A percentile compares a stretch with the other conserved stretches of the same genome.
Conservation (phyloP, 2,888 invertebrate species). For the Steromphala cineraria region DNA sequence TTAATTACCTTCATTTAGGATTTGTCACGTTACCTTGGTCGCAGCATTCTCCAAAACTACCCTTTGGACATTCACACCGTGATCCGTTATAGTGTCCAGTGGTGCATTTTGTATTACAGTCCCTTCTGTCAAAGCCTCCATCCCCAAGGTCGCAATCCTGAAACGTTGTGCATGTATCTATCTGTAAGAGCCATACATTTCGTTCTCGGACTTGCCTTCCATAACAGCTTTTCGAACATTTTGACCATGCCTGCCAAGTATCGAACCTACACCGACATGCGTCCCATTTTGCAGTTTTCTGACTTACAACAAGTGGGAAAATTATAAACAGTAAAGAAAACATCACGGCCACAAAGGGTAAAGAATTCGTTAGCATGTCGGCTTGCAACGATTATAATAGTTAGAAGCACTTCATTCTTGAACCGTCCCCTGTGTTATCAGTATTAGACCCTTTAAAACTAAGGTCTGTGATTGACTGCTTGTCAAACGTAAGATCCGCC, state of each 20-base stretch:
- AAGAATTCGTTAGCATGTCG: too few relatives aligned
- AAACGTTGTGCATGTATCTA: constrained; percentile 29
- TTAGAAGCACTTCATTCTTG: too few relatives aligned
- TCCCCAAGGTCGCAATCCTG: constrained; percentile 28
- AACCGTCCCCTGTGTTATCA: too few relatives aligned
- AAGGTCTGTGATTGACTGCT: too few relatives aligned
- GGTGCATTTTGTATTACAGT: constrained; percentile 27
- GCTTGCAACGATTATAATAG: too few relatives aligned
- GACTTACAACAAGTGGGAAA: constrained; percentile 26
- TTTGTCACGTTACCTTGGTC: constrained; percentile 17
- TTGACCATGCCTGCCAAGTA: constrained; percentile 34
- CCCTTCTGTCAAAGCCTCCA: constrained; percentile 16
- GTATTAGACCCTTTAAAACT: too few relatives aligned
- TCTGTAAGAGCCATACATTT: background rate
- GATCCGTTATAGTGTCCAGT: background rate
- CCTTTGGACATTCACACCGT: constrained; percentile 21
- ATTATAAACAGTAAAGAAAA: background rate
- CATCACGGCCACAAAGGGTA: too few relatives aligned
- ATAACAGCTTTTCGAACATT: constrained; percentile 34
- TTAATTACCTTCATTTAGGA: too few relatives aligned
- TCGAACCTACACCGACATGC: constrained; percentile 3
- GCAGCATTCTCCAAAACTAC: constrained; percentile 26
- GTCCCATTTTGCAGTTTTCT: constrained; percentile 27
- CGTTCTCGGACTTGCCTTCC: constrained; percentile 19
- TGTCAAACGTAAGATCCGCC: too few relatives aligned